A percentile compares a stretch with the other conserved stretches of the same genome.
Conservation (phyloP, 2,113 vertebrate species). For the Dunckerocampus dactyliophorus region DNA sequence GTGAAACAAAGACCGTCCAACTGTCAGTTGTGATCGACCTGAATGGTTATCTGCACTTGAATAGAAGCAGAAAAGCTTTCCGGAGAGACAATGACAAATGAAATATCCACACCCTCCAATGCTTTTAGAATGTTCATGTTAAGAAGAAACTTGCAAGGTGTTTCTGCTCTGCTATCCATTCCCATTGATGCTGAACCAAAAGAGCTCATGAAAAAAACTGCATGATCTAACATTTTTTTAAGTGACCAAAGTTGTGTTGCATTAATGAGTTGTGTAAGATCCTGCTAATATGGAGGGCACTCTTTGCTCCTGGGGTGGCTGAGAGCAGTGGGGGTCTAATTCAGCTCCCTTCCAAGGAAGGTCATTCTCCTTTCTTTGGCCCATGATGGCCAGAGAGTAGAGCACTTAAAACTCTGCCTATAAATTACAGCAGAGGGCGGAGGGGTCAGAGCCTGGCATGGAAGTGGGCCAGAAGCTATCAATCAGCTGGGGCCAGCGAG, state of each 20-base stretch:
- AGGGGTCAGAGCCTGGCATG: conserved; percentile 72
- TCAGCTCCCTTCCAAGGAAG: conserved; percentile 62
- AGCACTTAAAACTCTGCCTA: conserved; percentile 72
- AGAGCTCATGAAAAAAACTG: not conserved
- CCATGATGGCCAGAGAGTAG: conserved; percentile 70
- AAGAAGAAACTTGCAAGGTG: too few relatives aligned
- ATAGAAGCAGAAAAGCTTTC: too few relatives aligned
- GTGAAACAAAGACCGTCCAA: too few relatives aligned
- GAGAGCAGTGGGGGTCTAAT: conserved; percentile 55
- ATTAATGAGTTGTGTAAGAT: conserved; percentile 45
- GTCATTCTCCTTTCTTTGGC: conserved; percentile 61
- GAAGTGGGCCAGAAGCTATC: conserved; percentile 74
- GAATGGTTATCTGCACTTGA: too few relatives aligned
- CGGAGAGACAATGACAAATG: too few relatives aligned
- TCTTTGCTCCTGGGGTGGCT: conserved; percentile 45
- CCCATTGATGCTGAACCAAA: not conserved
- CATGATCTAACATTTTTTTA: conserved; percentile 3
- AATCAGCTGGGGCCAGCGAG: conserved; percentile 68
- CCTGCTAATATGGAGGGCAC: conserved; percentile 29
- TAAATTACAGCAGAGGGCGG: conserved; percentile 79
- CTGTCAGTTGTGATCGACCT: too few relatives aligned
- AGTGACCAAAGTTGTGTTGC: conserved; percentile 21
- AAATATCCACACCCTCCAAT: too few relatives aligned
- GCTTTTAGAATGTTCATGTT: too few relatives aligned
- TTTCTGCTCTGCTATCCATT: not conserved